Evolutionary conservation across 2,888 invertebrate genomes (phyloP).

Genomic region (Slavum lentiscoides): DNA sequence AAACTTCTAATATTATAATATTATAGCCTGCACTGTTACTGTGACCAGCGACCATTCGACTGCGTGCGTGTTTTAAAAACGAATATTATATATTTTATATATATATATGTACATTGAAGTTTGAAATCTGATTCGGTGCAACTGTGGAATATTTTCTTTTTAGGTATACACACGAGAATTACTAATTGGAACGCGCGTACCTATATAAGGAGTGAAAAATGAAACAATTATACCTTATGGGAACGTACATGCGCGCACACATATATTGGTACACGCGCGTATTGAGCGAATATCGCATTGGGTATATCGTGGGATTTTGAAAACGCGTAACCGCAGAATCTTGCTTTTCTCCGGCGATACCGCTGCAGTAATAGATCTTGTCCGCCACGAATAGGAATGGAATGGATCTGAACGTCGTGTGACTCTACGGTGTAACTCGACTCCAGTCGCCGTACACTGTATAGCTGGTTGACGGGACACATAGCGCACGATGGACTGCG

Average conservation of each 20-base stretch:
- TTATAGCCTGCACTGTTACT: neutral
- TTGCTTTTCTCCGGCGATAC: conserved; percentile 39
- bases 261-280: conserved; percentile 24
- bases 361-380: conserved; percentile 47
- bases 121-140: conserved; percentile 12
- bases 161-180: neutral
- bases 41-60: neutral
- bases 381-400: conserved; percentile 48
- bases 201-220: neutral
- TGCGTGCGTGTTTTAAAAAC: neutral
- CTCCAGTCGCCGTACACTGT: conserved; percentile 2
- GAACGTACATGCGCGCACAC: conserved; percentile 23
- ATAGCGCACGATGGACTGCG: conserved; percentile 45
- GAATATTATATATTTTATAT: neutral
- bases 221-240: conserved; percentile 33
- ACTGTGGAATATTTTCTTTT: neutral
- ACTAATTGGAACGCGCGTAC: conserved; percentile 7
- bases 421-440: conserved; percentile 51
- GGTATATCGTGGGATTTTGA: conserved; percentile 50
- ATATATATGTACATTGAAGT: too few species aligned
- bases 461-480: conserved; percentile 29
- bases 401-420: conserved; percentile 53
- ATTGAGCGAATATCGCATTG: conserved; percentile 25
- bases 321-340: conserved; percentile 52
- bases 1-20: too few species aligned